Evolutionary conservation across 2,888 invertebrate genomes (phyloP).

Genomic region (Acrobasis consociella): DNA sequence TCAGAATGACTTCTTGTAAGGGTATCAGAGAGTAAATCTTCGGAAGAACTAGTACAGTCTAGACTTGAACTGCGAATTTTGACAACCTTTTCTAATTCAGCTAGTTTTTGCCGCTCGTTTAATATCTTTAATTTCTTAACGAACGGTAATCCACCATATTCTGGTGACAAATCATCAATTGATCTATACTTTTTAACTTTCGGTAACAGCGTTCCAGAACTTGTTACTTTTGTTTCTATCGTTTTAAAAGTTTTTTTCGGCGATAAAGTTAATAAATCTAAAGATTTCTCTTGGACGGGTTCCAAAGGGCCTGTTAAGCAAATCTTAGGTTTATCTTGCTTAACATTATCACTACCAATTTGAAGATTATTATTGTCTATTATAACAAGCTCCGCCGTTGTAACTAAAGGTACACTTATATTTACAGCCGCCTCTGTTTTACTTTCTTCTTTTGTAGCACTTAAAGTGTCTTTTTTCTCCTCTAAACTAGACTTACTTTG

Average conservation of each 20-base stretch:
- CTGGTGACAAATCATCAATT: slow-evolving; percentile 93
- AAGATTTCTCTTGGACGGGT: slow-evolving; percentile 72
- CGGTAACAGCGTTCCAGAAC: slow-evolving; percentile 59
- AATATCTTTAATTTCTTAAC: slow-evolving; percentile 94
- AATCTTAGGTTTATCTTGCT: slow-evolving; percentile 68
- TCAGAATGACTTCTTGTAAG: slow-evolving; percentile 91
- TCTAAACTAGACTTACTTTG: slow-evolving; percentile 66
- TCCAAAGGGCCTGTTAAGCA: slow-evolving; percentile 72
- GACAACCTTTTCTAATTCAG: slow-evolving; percentile 90
- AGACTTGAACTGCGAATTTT: slow-evolving; percentile 91
- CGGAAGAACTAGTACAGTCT: slow-evolving; percentile 86
- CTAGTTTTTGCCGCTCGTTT: slow-evolving; percentile 93
- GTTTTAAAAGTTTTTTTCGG: slow-evolving; percentile 61
- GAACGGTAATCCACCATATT: slow-evolving; percentile 92
- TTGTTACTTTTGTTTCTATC: slow-evolving; percentile 48
- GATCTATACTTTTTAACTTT: slow-evolving; percentile 88
- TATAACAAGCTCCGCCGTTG: slow-evolving; percentile 74
- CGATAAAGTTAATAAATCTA: slow-evolving; percentile 72
- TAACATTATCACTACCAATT: slow-evolving; percentile 60
- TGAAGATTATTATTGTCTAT: slow-evolving; percentile 77
- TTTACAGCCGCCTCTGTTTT: slow-evolving; percentile 55
- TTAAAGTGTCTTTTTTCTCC: slow-evolving; percentile 55
- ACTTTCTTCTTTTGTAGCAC: slow-evolving; percentile 44
- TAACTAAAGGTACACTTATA: slow-evolving; percentile 65
- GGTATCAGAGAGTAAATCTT: slow-evolving; percentile 81